Evolutionary conservation across 2,888 invertebrate genomes (phyloP), one percentile per base, ranked within the genome.

Genomic region (Tachystola acroxantha): DNA sequence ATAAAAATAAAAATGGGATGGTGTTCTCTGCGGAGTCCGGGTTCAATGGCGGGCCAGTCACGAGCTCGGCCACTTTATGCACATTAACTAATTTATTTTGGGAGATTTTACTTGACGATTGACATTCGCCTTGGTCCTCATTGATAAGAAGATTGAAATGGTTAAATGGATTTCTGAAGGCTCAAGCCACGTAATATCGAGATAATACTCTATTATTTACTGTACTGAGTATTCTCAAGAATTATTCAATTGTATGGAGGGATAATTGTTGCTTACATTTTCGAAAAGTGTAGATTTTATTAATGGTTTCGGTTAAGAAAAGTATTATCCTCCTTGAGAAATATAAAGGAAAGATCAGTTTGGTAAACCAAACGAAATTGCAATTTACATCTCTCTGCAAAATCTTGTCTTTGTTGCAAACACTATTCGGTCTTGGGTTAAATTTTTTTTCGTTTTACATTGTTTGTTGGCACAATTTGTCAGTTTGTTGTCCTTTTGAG

Each of bases 401-500:
- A 71, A 62, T 29, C 59, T 57, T 51, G 62, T 61, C 58, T 56
- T 64, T 68, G 55, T 68, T 55, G 56, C 42, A 37, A 45, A 44
- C 45, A 55, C 59, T 62, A 61, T 61, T 64, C 57, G 61, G 61
- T 65, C 60, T 50, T 40, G 48, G 51, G 44, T 43, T 42, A 45
- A 48, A 45, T 48, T 60, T 70, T 71, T 66, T 64, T 55, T 38
- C 42, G 35, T 57, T 59, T 53, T 48, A 52, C 55, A 67, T 75
- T 79, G 71, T 73, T 76, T 76, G 76, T 78, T 77, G 71, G 66
- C 52, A 65, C 66, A 80, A 84, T 84, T 81, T 81, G 84, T 79
- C 79, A 77, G 66, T 74, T 78, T 78, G 75, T 76, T 76, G 78
- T 76, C 69, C 71, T 70, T 79, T 80, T 72, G 70, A 70, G 57